phyloP scores from a whole-genome alignment of 2,888 invertebrate species.

The Falcaria lacertinaria region DNA sequence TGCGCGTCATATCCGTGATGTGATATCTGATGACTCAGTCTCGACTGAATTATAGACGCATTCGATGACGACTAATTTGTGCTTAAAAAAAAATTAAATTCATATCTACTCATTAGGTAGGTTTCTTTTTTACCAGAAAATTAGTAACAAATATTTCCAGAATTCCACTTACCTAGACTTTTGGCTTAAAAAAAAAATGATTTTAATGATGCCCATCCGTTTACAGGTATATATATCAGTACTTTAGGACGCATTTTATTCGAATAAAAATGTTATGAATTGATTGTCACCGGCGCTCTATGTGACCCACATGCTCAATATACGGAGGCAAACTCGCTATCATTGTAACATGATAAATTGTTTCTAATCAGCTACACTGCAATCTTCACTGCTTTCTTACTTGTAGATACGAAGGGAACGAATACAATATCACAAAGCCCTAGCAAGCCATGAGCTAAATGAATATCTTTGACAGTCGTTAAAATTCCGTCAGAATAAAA shows the following conservation, averaged over 20 bases:
- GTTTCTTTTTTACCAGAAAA: too few species aligned
- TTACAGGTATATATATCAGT: too few species aligned
- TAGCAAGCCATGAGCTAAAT: too few species aligned
- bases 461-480: too few species aligned
- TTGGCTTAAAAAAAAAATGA: too few species aligned
- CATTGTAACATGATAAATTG: conserved; percentile 30
- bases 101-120: too few species aligned
- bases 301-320: conserved; percentile 30
- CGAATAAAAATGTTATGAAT: background rate
- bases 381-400: conserved; percentile 2
- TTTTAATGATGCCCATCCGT: too few species aligned
- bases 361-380: conserved; percentile 12
- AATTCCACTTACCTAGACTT: too few species aligned
- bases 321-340: conserved; percentile 24
- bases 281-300: background rate
- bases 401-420: background rate
- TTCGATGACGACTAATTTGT: conserved; percentile 3
- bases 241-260: background rate
- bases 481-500: too few species aligned
- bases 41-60: conserved; percentile 15
- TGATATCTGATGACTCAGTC: conserved; percentile 30
- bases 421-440: background rate
- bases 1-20: conserved; percentile 34
- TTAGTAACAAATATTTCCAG: too few species aligned
- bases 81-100: conserved; percentile 5